Conservation (phyloP, 2,888 invertebrate genomes). For the Dioctria linearis region DNA sequence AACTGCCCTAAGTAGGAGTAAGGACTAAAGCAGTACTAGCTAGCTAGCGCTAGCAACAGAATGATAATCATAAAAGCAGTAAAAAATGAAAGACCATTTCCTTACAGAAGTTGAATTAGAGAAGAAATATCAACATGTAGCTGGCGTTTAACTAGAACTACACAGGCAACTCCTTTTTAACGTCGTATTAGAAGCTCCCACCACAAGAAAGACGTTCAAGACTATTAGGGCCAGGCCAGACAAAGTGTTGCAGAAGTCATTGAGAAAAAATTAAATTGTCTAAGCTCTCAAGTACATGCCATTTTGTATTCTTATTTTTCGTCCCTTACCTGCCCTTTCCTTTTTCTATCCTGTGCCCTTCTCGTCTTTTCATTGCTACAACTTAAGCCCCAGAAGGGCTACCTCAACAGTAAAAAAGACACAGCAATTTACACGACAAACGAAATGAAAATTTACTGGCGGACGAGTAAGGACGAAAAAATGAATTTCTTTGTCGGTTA, state of each 20-base stretch:
- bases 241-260: constrained; percentile 50
- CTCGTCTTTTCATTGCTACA: constrained; percentile 17
- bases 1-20: constrained; percentile 11
- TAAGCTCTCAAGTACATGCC: constrained; percentile 46
- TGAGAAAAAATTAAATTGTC: constrained; percentile 52
- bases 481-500: constrained; percentile 24
- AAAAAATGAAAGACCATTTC: constrained; percentile 46
- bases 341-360: neutral
- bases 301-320: constrained; percentile 16
- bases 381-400: constrained; percentile 8
- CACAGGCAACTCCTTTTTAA: constrained; percentile 23
- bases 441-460: constrained; percentile 50
- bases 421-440: constrained; percentile 45
- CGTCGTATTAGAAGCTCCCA: neutral
- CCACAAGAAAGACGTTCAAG: constrained; percentile 27
- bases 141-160: neutral
- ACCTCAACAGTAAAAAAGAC: constrained; percentile 39
- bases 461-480: constrained; percentile 26
- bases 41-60: neutral
- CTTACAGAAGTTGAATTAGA: constrained; percentile 43
- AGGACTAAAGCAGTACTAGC: neutral
- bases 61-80: constrained; percentile 23
- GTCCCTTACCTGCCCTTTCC: constrained; percentile 34
- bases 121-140: constrained; percentile 26
- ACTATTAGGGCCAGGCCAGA: constrained; percentile 25